A percentile compares a stretch with the other conserved stretches of the same genome.
Evolutionary conservation across 2,888 invertebrate species (phyloP).

Genomic region (Harmothoe impar): DNA sequence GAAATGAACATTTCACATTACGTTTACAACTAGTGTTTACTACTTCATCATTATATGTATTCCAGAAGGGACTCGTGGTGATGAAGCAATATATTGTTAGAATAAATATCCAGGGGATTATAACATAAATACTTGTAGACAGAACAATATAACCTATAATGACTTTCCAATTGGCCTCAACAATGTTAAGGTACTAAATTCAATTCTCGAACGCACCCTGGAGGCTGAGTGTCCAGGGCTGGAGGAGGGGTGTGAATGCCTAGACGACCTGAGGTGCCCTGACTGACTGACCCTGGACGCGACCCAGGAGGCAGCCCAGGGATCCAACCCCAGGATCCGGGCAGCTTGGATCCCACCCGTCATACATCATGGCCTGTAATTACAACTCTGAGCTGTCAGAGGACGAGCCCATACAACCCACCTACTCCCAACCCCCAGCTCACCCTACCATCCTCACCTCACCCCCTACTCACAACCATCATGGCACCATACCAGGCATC

Average conservation of each 20-base stretch:
- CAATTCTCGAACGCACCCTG: constrained; percentile 5
- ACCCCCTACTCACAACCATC: background rate
- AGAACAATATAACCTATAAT: background rate
- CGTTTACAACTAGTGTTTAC: no score
- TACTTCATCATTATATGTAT: no score
- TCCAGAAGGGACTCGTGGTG: no score
- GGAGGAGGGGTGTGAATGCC: background rate
- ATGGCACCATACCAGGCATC: background rate
- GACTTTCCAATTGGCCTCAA: background rate
- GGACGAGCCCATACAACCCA: background rate
- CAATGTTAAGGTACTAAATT: background rate
- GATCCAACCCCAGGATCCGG: constrained; percentile 42
- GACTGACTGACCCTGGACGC: constrained; percentile 45
- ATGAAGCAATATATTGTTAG: no score
- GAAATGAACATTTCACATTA: no score
- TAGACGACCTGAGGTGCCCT: background rate
- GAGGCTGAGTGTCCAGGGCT: constrained; percentile 5
- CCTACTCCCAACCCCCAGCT: background rate
- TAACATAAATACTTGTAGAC: background rate
- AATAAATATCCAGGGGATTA: no score
- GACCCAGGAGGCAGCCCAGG: background rate
- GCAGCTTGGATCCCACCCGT: constrained; percentile 12
- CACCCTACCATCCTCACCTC: background rate
- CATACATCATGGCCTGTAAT: constrained; percentile 53
- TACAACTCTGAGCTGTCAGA: constrained; percentile 26